Evolutionary conservation across 2,113 vertebrate genomes (phyloP).

Genomic region (Picathartes gymnocephalus): DNA sequence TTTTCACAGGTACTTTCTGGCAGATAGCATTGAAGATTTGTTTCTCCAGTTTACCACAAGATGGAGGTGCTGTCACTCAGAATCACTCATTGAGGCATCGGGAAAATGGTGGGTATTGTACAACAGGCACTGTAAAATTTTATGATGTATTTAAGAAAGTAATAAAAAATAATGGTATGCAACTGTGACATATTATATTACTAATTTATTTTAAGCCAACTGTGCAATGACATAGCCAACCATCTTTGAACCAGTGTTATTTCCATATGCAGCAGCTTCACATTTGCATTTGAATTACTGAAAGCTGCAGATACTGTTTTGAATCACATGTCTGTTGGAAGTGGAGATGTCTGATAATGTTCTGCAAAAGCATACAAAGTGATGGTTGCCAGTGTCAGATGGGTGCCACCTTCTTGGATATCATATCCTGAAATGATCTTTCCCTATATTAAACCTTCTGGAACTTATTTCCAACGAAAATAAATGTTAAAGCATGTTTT

Average conservation of each 20-base stretch:
- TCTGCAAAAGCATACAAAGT: not conserved
- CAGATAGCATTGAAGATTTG: not conserved
- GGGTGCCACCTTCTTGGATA: not conserved
- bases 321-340: not conserved
- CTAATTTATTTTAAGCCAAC: constrained; percentile 16
- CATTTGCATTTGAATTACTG: not conserved
- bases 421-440: not conserved
- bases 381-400: not conserved
- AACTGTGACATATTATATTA: not conserved
- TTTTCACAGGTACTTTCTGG: not conserved
- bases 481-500: not conserved
- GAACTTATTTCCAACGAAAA: not conserved
- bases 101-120: not conserved
- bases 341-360: not conserved
- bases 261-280: not conserved
- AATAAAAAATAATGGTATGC: not conserved
- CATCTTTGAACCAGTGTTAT: not conserved
- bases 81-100: not conserved
- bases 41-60: constrained; percentile 55
- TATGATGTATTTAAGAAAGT: not conserved
- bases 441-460: not conserved
- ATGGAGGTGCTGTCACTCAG: constrained; percentile 52
- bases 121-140: not conserved
- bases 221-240: not conserved
- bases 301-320: not conserved